Conservation (phyloP, 1,140 invertebrate species). For the Dreissena rostriformis region DNA sequence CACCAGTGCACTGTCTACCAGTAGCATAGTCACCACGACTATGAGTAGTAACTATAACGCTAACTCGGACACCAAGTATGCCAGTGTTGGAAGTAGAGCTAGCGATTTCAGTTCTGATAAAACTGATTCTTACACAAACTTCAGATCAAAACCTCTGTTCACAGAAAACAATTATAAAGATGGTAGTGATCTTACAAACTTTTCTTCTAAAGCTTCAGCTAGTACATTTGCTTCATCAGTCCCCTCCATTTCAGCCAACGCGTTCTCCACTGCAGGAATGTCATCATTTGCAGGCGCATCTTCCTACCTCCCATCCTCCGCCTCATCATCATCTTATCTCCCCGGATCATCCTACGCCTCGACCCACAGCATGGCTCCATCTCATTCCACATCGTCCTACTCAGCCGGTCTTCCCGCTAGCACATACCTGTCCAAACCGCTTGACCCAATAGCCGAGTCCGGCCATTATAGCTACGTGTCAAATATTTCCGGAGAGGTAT, state of each 20-base stretch:
- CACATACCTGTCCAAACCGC: slow-evolving; percentile 34
- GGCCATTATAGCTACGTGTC: slow-evolving; percentile 72
- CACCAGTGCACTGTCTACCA: slow-evolving; percentile 14
- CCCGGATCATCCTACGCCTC: slow-evolving; percentile 42
- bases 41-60: not conserved
- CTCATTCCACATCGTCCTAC: slow-evolving; percentile 39
- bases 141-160: slow-evolving; percentile 34
- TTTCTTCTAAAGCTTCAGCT: slow-evolving; percentile 44
- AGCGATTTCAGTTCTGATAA: slow-evolving; percentile 29
- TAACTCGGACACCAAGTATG: slow-evolving; percentile 12
- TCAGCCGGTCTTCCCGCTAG: slow-evolving; percentile 43
- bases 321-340: slow-evolving; percentile 29
- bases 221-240: slow-evolving; percentile 49
- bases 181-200: slow-evolving; percentile 49
- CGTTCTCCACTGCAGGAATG: slow-evolving; percentile 30
- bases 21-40: not conserved
- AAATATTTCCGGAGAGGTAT: slow-evolving; percentile 61
- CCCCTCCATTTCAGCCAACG: slow-evolving; percentile 18
- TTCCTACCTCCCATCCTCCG: slow-evolving; percentile 46
- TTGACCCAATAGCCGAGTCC: slow-evolving; percentile 58
- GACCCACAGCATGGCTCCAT: slow-evolving; percentile 45
- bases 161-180: slow-evolving; percentile 42
- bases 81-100: slow-evolving; percentile 25
- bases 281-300: slow-evolving; percentile 18
- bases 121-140: slow-evolving; percentile 16